Evolutionary conservation across 2,888 invertebrate genomes (phyloP), one percentile per base, ranked within the genome.

Genomic region (Calameuta idolon): DNA sequence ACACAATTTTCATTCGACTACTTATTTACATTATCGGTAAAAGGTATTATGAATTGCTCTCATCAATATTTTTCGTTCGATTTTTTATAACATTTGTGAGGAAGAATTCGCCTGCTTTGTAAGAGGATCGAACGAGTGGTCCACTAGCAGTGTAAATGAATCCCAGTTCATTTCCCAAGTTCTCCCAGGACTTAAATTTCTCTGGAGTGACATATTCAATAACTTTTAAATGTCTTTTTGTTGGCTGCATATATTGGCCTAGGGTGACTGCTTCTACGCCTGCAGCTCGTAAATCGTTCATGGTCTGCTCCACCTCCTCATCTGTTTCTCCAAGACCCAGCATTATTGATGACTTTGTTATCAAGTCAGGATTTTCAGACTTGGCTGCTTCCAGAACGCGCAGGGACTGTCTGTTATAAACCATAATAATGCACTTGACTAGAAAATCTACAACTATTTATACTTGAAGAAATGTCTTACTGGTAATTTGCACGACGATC

Each of bases 161-260:
- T 15, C 99, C 99, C 82, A 99, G 92, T 84, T 96, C 93, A 77
- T 94, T 93, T 0, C 99, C 99, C 11, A 95, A 92, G 34, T 93
- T 92, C 91, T 98, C 96, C 98, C 98, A 99, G 77, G 95, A 92
- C 87, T 96, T 93, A 91, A 97, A 99, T 92, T 98, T 98, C 81
- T 96, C 96, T 0, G 99, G 99, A 0, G 98, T 98, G 0, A 99
- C 97, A 92, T 99, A 99, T 91, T 99, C 99, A 73, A 95, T 95
- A 0, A 98, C 96, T 93, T 97, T 97, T 35, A 99, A 93, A 91
- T 99, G 99, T 12, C 96, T 94, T 89, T 98, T 99, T 0, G 99
- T 99, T 0, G 99, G 99, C 91, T 99, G 99, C 99, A 99, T 99
- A 92, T 99, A 99, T 89, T 99, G 99, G 0, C 99, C 99, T 9